phyloP scores from a whole-genome alignment of 2,888 invertebrate genomes.

The Eupeodes luniger region DNA sequence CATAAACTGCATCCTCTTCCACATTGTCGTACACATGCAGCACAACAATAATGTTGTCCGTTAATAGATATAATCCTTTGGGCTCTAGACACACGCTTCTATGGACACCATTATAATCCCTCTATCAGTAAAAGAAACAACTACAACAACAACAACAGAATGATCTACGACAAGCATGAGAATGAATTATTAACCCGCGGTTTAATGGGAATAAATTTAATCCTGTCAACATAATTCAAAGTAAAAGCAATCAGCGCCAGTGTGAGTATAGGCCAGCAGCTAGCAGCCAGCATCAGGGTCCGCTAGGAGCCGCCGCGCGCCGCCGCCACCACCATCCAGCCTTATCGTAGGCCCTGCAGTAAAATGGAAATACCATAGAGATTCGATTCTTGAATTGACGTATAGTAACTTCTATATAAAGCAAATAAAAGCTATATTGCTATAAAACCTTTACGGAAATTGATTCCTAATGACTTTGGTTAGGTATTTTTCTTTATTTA shows the following conservation, averaged over 20 bases:
- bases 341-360: not conserved
- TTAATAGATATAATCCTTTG: conserved; percentile 63
- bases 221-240: conserved; percentile 75
- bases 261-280: not conserved
- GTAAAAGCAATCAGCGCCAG: conserved; percentile 71
- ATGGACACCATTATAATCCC: conserved; percentile 14
- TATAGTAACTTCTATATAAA: not conserved
- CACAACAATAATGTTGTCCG: conserved; percentile 53
- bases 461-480: conserved; percentile 62
- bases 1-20: not conserved
- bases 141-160: conserved; percentile 48
- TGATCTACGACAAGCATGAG: conserved; percentile 67
- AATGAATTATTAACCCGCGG: conserved; percentile 74
- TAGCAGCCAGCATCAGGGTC: not conserved
- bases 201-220: conserved; percentile 72
- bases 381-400: conserved; percentile 44
- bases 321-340: too few species aligned
- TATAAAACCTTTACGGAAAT: conserved; percentile 39
- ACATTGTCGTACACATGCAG: not conserved
- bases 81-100: conserved; percentile 17
- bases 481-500: not conserved
- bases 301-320: not conserved
- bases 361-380: conserved; percentile 15
- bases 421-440: not conserved
- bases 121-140: not conserved